These are phyloP conservation scores for Heliconius hermathena DNA, from an alignment of 1,140 invertebrate genomes.

Conservation along the genomic window DNA sequence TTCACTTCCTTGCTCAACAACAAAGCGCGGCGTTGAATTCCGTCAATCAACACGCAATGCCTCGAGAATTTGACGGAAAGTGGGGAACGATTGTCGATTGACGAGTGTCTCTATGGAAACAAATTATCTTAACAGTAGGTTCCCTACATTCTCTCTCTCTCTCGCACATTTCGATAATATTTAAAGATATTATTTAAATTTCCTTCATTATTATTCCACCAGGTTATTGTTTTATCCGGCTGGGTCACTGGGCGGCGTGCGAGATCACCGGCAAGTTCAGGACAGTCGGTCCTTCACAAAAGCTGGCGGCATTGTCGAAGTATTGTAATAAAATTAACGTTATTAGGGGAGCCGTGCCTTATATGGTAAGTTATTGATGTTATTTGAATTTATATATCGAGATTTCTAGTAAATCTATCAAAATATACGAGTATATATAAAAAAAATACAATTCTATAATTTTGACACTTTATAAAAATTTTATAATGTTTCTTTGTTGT, in stretches of 20 bases:
- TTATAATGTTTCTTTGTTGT: no score
- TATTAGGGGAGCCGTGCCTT: constrained; percentile 81
- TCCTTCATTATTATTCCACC: background rate
- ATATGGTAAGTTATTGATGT: constrained; percentile 79
- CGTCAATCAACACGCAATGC: no score
- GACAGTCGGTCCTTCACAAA: constrained; percentile 80
- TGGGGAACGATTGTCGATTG: no score
- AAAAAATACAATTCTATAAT: background rate
- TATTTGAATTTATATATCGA: no score
- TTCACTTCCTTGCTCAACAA: no score
- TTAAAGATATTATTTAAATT: background rate
- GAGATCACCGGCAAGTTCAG: constrained; percentile 63
- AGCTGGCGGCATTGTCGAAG: constrained; percentile 74
- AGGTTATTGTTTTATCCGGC: constrained; percentile 73
- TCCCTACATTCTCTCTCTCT: no score
- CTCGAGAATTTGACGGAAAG: no score
- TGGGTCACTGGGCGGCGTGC: constrained; percentile 71
- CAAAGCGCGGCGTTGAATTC: no score
- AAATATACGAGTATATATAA: no score
- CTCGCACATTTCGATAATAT: no score
- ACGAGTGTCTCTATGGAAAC: no score
- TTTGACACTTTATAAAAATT: background rate
- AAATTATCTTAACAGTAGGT: no score
- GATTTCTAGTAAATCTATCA: background rate
- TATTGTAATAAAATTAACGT: constrained; percentile 85